phyloP scores from a whole-genome alignment of 2,797 vertebrate species.

The Myotis planiceps region DNA sequence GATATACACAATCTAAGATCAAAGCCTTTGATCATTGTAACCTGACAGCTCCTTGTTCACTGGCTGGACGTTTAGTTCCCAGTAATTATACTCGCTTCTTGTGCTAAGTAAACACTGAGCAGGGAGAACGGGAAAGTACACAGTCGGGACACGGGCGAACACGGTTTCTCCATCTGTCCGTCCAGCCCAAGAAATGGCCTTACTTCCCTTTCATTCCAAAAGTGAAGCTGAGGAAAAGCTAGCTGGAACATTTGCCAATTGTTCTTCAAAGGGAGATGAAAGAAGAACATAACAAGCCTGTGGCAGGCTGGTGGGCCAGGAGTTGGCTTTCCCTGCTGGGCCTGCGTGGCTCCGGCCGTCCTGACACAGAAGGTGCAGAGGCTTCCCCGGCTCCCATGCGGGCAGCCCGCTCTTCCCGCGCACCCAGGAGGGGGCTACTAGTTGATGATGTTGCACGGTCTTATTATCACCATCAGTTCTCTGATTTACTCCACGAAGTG shows the following conservation, averaged over 20 bases:
- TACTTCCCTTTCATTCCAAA: neutral
- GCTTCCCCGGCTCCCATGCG: no score
- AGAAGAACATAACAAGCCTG: neutral
- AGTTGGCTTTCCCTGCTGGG: neutral
- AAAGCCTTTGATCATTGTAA: neutral
- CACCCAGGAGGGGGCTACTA: neutral
- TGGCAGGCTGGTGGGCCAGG: neutral
- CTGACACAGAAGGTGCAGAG: neutral
- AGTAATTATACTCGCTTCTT: neutral
- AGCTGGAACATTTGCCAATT: neutral
- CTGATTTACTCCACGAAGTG: neutral
- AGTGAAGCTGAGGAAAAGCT: neutral
- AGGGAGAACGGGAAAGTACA: no score
- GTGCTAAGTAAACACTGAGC: neutral
- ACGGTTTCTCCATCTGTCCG: neutral
- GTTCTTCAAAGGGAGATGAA: neutral
- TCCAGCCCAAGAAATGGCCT: neutral
- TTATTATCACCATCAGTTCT: neutral
- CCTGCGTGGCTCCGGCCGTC: neutral
- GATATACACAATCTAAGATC: neutral
- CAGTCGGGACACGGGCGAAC: accelerated
- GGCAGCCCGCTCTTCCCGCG: neutral
- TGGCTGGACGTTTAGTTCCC: neutral
- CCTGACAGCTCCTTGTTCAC: neutral
- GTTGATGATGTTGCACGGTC: neutral